These are phyloP conservation scores for Temnothorax nylanderi DNA, from an alignment of 1,140 invertebrate species.

Conservation along the genomic window DNA sequence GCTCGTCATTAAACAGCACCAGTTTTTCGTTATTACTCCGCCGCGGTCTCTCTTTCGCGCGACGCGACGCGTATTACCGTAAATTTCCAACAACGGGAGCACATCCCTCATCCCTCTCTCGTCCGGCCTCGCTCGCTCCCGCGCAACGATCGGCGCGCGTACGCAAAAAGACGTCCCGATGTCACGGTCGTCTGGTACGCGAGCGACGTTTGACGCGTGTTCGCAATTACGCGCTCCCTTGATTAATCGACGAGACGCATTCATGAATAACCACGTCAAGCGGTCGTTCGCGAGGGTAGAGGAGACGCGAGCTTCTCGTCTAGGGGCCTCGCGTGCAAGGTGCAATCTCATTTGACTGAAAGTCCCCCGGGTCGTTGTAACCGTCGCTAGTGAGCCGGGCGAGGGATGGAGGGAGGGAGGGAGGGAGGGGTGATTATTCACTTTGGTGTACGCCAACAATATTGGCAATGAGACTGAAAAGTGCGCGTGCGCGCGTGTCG, in stretches of 20 bases:
- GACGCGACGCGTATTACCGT: not conserved
- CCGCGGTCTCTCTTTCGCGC: not conserved
- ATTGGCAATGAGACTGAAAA: conserved; percentile 14
- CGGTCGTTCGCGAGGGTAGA: not conserved
- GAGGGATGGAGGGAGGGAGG: not conserved
- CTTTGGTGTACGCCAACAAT: conserved; percentile 24
- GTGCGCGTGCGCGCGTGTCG: conserved; percentile 14
- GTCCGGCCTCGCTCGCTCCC: not conserved
- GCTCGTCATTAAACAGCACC: conserved; percentile 44
- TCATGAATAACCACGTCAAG: conserved; percentile 34
- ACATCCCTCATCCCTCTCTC: not conserved
- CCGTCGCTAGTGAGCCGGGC: not conserved
- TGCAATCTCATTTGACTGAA: conserved; percentile 36
- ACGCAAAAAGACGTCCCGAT: conserved; percentile 4
- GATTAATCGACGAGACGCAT: conserved; percentile 48
- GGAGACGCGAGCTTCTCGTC: conserved; percentile 21
- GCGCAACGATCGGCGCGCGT: not conserved
- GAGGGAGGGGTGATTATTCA: not conserved
- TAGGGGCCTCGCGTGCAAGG: conserved; percentile 51
- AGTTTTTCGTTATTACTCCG: conserved; percentile 29
- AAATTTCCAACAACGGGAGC: not conserved
- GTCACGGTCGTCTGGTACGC: conserved; percentile 29
- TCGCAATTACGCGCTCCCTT: conserved; percentile 49
- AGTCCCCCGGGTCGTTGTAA: conserved; percentile 25
- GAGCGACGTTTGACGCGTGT: conserved; percentile 57